Conservation (phyloP, 2,797 vertebrate species). For the Scolopax rusticola region DNA sequence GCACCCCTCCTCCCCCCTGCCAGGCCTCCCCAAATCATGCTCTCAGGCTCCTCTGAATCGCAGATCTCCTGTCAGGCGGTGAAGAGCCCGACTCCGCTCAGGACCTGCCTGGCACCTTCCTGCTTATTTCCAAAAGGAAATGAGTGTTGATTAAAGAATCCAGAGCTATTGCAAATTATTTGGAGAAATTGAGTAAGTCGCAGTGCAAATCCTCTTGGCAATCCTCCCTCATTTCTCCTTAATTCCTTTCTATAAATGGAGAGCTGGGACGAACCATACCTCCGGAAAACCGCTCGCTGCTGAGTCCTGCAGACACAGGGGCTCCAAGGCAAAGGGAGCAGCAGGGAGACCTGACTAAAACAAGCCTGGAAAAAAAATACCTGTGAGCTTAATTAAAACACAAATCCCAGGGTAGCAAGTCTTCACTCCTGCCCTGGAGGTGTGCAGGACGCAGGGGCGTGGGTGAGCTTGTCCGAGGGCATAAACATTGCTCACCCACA, state of each 20-base stretch:
- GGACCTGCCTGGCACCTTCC: background rate
- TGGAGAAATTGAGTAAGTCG: constrained; percentile 49
- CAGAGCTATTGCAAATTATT: constrained; percentile 42
- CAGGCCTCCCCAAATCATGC: background rate
- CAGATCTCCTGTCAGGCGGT: background rate
- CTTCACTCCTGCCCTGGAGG: background rate
- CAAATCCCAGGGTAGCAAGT: background rate
- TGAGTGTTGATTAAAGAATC: constrained; percentile 46
- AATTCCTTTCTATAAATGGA: constrained; percentile 62
- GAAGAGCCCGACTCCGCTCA: background rate
- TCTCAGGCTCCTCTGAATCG: background rate
- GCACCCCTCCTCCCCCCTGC: background rate
- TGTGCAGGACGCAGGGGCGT: background rate
- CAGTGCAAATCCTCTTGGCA: constrained; percentile 54
- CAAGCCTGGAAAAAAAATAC: background rate
- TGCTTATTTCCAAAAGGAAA: constrained; percentile 37
- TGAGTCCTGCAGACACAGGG: background rate
- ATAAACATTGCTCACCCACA: background rate
- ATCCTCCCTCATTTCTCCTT: constrained; percentile 37
- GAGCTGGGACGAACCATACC: background rate
- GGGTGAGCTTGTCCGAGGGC: background rate
- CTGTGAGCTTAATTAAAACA: background rate
- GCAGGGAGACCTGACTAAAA: background rate
- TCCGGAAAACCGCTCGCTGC: background rate
- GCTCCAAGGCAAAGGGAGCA: background rate